Evolutionary conservation across 2,888 invertebrate species (phyloP).

Genomic region (Tubulanus polymorphus): DNA sequence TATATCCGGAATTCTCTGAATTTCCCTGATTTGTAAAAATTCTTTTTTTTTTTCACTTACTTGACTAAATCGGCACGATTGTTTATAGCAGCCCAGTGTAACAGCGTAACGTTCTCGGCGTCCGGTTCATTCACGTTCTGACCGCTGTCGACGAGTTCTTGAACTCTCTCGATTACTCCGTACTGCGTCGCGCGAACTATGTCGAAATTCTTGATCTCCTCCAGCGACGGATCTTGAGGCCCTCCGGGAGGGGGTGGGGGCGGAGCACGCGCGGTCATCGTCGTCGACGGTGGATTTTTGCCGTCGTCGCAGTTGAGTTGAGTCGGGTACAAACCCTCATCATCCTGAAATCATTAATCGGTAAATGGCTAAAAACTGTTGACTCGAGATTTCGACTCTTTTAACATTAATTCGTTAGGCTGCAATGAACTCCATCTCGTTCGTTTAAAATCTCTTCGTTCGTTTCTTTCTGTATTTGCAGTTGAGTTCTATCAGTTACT

Average conservation of each 20-base stretch:
- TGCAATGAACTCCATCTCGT: too few relatives aligned
- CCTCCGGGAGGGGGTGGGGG: constrained; percentile 7
- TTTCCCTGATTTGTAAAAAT: too few relatives aligned
- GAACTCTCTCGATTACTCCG: constrained; percentile 69
- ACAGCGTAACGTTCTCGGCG: constrained; percentile 87
- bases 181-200: constrained; percentile 72
- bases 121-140: constrained; percentile 88
- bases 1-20: too few relatives aligned
- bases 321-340: constrained; percentile 2
- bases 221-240: constrained; percentile 17
- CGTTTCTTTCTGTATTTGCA: too few relatives aligned
- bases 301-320: constrained; percentile 2
- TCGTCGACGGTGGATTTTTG: constrained; percentile 6
- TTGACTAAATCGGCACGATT: constrained; percentile 89
- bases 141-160: constrained; percentile 83
- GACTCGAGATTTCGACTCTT: too few relatives aligned
- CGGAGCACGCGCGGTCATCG: background rate
- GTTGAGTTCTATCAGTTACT: too few relatives aligned
- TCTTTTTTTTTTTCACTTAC: too few relatives aligned
- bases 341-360: too few relatives aligned
- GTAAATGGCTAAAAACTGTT: too few relatives aligned
- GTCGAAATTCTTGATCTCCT: constrained; percentile 41
- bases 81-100: constrained; percentile 99
- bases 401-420: too few relatives aligned
- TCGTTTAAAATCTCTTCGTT: too few relatives aligned